These are phyloP conservation scores for Folsomia candida DNA, from an alignment of 2,888 invertebrate species.

Conservation along the genomic window DNA sequence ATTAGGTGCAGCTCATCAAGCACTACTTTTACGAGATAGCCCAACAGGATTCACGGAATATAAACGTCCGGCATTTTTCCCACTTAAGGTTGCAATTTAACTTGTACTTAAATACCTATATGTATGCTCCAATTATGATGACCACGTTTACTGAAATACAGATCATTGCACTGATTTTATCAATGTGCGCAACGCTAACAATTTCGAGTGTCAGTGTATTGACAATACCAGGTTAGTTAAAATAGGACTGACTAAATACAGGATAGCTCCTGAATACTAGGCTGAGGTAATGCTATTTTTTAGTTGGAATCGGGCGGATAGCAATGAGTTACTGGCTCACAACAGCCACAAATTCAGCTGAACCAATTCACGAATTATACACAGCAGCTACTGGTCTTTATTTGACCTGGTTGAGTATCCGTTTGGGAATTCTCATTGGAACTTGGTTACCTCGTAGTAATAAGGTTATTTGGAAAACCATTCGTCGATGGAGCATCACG, in stretches of 20 bases:
- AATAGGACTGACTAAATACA: no score
- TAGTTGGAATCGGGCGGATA: constrained; percentile 47
- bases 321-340: constrained; percentile 50
- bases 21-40: constrained; percentile 76
- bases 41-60: constrained; percentile 88
- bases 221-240: constrained; percentile 68
- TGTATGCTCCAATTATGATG: background rate
- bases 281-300: background rate
- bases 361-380: constrained; percentile 83
- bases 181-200: constrained; percentile 81
- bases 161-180: constrained; percentile 63
- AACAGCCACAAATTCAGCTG: constrained; percentile 35
- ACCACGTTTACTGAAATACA: no score
- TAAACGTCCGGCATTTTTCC: constrained; percentile 78
- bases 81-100: constrained; percentile 57
- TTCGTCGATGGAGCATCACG: constrained; percentile 46
- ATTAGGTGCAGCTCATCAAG: constrained; percentile 81
- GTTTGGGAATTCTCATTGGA: constrained; percentile 75
- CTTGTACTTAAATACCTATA: no score
- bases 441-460: constrained; percentile 85
- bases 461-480: constrained; percentile 44
- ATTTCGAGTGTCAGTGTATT: constrained; percentile 78
- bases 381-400: constrained; percentile 94
- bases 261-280: no score
- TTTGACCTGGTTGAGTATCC: constrained; percentile 87